Percentiles rank a stretch among this genome's conserved stretches.
phyloP scores from a whole-genome alignment of 2,113 vertebrate species.

The Bos indicus region DNA sequence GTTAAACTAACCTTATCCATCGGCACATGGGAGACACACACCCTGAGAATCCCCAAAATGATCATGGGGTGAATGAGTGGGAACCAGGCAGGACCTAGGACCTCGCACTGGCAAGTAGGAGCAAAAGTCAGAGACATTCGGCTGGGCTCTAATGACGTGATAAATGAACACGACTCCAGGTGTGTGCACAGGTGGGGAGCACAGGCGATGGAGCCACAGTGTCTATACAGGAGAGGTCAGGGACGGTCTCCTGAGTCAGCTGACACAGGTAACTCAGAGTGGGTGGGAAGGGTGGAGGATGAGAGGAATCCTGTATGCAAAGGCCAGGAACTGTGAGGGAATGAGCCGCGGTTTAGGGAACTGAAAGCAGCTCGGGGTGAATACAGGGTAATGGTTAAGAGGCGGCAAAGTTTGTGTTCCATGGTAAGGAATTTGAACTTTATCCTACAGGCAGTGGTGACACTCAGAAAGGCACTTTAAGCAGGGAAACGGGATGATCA shows the following conservation, averaged over 20 bases:
- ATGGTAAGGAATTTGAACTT: conserved; percentile 11
- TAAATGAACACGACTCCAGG: not conserved
- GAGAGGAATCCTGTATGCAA: not conserved
- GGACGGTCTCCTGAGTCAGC: not conserved
- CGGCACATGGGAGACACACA: not conserved
- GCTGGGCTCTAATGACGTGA: not conserved
- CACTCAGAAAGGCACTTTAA: not conserved
- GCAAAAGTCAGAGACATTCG: not conserved
- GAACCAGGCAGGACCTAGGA: not conserved
- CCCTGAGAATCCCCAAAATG: not conserved
- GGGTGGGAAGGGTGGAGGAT: not conserved
- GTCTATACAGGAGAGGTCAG: conserved; percentile 35
- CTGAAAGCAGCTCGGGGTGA: not conserved
- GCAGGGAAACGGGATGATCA: not conserved
- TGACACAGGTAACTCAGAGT: not conserved
- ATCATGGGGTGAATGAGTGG: not conserved
- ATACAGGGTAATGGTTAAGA: not conserved
- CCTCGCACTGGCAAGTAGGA: not conserved
- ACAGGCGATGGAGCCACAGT: not conserved
- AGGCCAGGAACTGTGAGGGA: not conserved
- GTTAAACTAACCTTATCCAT: not conserved
- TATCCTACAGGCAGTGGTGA: not conserved
- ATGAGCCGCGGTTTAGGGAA: not conserved
- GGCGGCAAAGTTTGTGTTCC: not conserved
- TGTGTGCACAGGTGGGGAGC: not conserved